Conservation (phyloP, 2,797 vertebrate genomes). For the Manis crassicaudata region DNA sequence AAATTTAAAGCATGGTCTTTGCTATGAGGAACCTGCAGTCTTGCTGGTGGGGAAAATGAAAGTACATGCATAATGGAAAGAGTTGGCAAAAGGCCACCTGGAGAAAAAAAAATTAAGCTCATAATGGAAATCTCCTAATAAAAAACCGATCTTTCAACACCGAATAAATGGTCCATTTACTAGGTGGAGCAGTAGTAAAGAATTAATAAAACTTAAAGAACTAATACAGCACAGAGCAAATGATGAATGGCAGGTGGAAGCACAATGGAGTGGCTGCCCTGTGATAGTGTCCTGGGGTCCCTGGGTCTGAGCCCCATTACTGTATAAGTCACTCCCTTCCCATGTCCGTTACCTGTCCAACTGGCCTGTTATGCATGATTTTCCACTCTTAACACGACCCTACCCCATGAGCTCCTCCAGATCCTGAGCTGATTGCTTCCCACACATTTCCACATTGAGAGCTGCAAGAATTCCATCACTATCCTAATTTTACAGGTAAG, state of each 20-base stretch:
- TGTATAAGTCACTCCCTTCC: no score
- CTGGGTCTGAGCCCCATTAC: neutral
- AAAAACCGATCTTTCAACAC: constrained; percentile 36
- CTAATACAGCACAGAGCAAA: neutral
- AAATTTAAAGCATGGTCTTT: neutral
- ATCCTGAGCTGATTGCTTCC: neutral
- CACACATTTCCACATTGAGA: fast-evolving
- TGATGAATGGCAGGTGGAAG: no score
- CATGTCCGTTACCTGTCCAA: neutral
- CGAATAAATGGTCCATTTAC: neutral
- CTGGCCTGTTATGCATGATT: neutral
- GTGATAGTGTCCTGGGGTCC: neutral
- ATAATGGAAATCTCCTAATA: constrained; percentile 15
- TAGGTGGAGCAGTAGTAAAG: neutral
- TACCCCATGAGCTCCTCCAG: fast-evolving
- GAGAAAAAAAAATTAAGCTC: neutral
- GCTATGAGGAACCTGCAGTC: neutral
- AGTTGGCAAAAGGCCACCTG: neutral
- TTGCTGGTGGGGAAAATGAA: neutral
- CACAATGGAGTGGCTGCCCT: no score
- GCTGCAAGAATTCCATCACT: fast-evolving
- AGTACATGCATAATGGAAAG: neutral
- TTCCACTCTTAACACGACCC: no score
- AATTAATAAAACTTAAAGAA: neutral
- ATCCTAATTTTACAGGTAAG: neutral